These are phyloP conservation scores for Kryptolebias ocellatus DNA, from an alignment of 2,797 vertebrate species.

Conservation along the genomic window DNA sequence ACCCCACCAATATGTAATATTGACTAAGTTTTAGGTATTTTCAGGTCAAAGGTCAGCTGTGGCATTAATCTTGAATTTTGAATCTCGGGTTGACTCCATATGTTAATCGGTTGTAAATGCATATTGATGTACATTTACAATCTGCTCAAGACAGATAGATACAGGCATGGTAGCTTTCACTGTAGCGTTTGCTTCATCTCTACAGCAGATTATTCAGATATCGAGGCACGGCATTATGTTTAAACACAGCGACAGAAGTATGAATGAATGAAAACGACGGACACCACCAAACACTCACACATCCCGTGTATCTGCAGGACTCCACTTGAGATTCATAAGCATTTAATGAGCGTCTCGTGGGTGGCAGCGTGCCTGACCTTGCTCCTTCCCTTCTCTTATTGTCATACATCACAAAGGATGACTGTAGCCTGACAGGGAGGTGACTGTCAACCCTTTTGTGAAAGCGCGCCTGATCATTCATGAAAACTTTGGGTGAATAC, in stretches of 20 bases:
- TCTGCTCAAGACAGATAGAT: too few species aligned
- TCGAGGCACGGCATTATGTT: not conserved
- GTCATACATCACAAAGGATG: constrained; percentile 53
- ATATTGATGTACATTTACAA: too few species aligned
- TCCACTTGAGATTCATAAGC: constrained; percentile 58
- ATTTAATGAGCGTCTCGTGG: constrained; percentile 61
- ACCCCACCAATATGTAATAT: too few species aligned
- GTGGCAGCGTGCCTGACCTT: constrained; percentile 44
- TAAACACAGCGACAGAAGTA: not conserved
- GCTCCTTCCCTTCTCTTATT: constrained; percentile 40
- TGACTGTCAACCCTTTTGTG: constrained; percentile 48
- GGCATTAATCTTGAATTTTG: too few species aligned
- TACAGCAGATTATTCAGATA: not conserved
- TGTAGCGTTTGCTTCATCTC: not conserved
- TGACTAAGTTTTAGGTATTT: too few species aligned
- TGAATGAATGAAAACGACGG: not conserved
- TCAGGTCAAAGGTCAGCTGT: too few species aligned
- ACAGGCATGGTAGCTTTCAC: too few species aligned
- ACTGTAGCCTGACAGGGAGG: constrained; percentile 51
- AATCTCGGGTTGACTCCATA: too few species aligned
- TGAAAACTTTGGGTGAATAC: constrained; percentile 10
- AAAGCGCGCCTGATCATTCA: constrained; percentile 14
- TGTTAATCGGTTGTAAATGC: too few species aligned
- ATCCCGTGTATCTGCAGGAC: constrained; percentile 5
- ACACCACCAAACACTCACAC: constrained; percentile 2